Evolutionary conservation across 30 jellyfish, hydroid and myxozoan species (phyloP).

Genomic region (Morbakka virulenta): DNA sequence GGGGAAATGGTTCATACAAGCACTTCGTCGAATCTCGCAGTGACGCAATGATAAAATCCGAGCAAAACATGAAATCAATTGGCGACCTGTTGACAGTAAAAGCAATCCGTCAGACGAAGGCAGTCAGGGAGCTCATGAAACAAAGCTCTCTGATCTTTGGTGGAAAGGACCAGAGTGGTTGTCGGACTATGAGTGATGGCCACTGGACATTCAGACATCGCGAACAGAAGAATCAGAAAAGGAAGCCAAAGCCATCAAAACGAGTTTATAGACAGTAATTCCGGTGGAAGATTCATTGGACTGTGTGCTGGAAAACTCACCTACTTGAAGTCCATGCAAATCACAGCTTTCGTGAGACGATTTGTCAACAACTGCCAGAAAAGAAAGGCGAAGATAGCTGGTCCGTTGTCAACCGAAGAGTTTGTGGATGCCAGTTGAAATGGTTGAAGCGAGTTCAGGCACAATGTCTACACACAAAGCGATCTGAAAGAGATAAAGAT

Average conservation of each 20-base stretch:
- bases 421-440: too few relatives aligned
- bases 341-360: too few relatives aligned
- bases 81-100: conserved; percentile 23
- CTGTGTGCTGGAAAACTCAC: background rate
- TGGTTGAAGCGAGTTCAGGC: too few relatives aligned
- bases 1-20: conserved; percentile 28
- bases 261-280: conserved; percentile 14
- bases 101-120: conserved; percentile 30
- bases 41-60: conserved; percentile 28
- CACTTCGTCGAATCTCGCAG: conserved; percentile 45
- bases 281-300: background rate
- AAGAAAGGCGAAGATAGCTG: conserved; percentile 6
- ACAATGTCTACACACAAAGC: too few relatives aligned
- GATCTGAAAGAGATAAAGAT: conserved; percentile 2
- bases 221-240: conserved; percentile 37
- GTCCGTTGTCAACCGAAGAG: too few relatives aligned
- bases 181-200: conserved; percentile 25
- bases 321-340: conserved; percentile 20
- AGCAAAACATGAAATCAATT: conserved; percentile 17
- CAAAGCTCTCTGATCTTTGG: conserved; percentile 20
- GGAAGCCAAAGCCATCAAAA: conserved; percentile 44
- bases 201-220: conserved; percentile 22
- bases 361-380: conserved; percentile 31
- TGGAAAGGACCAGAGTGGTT: conserved; percentile 53
- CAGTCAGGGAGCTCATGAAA: conserved; percentile 17